These are phyloP conservation scores for Macropis europaea DNA, from an alignment of 2,888 invertebrate genomes.

Conservation along the genomic window DNA sequence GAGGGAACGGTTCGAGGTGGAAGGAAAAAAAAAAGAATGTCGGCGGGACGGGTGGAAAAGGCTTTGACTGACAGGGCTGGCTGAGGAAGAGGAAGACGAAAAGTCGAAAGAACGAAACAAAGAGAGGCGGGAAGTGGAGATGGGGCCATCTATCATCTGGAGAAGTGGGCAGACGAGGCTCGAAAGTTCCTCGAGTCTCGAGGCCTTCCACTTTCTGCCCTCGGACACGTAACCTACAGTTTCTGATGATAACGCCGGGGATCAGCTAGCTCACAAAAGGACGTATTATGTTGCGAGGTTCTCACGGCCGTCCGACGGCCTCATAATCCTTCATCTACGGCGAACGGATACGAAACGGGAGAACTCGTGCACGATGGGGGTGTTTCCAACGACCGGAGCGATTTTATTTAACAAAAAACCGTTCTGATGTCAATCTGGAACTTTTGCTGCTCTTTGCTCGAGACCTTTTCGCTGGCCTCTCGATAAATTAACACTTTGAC, in stretches of 20 bases:
- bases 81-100: background rate
- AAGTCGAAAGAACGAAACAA: conserved; percentile 2
- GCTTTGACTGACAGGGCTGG: background rate
- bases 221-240: conserved; percentile 54
- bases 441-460: too few species aligned
- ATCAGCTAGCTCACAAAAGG: conserved; percentile 61
- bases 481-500: too few species aligned
- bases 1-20: conserved; percentile 6
- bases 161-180: conserved; percentile 69
- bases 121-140: conserved; percentile 39
- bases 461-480: too few species aligned
- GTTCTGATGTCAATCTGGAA: too few species aligned
- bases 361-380: conserved; percentile 9
- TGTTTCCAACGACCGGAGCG: too few species aligned
- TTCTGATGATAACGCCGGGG: conserved; percentile 60
- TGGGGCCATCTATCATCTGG: conserved; percentile 71
- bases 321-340: conserved; percentile 59
- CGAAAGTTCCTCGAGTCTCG: conserved; percentile 59
- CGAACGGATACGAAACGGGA: conserved; percentile 38
- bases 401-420: too few species aligned
- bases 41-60: conserved; percentile 11
- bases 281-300: conserved; percentile 63
- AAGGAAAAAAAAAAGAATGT: background rate
- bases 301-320: conserved; percentile 55
- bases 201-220: conserved; percentile 28